Evolutionary conservation across 2,888 invertebrate genomes (phyloP).

Genomic region (Camptogramma bilineatum): DNA sequence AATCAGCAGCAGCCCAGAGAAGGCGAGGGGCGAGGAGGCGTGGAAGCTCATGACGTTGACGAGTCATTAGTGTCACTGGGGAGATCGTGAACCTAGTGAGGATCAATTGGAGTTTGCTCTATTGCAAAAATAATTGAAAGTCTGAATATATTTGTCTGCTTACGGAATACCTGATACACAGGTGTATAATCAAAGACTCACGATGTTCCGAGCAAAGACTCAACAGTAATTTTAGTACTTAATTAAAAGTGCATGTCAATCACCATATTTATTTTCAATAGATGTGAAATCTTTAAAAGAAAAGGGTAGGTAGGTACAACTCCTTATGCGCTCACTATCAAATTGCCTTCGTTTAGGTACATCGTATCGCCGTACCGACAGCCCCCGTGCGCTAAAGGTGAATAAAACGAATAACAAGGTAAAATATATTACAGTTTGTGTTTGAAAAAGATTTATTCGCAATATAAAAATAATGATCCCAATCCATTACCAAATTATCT

Average conservation of each 20-base stretch:
- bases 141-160: background rate
- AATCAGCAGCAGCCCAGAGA: conserved; percentile 45
- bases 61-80: conserved; percentile 67
- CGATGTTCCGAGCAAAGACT: too few species aligned
- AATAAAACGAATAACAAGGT: conserved; percentile 41
- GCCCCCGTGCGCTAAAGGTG: conserved; percentile 35
- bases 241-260: too few species aligned
- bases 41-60: conserved; percentile 64
- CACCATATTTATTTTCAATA: too few species aligned
- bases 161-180: too few species aligned
- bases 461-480: conserved; percentile 68
- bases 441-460: conserved; percentile 47
- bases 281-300: background rate
- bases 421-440: conserved; percentile 36
- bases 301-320: conserved; percentile 46
- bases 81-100: conserved; percentile 16
- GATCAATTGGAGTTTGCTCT: background rate
- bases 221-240: too few species aligned
- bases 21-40: conserved; percentile 51
- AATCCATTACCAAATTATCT: conserved; percentile 83
- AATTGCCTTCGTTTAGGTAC: conserved; percentile 79
- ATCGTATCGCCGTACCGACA: conserved; percentile 40
- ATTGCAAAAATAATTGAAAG: background rate
- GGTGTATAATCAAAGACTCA: too few species aligned
- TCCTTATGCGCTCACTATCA: conserved; percentile 55